Evolutionary conservation across 2,113 vertebrate genomes (phyloP).

Genomic region (Mixornis gularis): DNA sequence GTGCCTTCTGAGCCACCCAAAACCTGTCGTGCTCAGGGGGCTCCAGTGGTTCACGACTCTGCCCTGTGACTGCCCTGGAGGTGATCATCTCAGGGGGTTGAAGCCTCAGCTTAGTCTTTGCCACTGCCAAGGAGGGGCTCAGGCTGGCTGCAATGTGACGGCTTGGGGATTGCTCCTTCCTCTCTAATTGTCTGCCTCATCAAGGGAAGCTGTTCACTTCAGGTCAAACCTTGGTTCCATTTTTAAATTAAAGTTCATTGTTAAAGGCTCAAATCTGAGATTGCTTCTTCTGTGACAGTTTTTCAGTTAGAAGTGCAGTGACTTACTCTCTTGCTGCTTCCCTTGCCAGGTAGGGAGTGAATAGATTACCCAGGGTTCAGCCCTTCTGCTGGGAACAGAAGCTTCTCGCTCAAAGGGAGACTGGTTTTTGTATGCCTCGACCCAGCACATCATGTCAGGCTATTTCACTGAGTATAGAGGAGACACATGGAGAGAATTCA

Average conservation of each 20-base stretch:
- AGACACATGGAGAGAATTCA: neutral
- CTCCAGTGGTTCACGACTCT: fast-evolving
- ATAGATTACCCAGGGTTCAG: constrained; percentile 22
- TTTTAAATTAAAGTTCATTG: constrained; percentile 34
- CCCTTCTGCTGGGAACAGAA: constrained; percentile 24
- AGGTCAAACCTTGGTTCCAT: neutral
- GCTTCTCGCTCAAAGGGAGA: neutral
- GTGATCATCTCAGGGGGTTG: fast-evolving
- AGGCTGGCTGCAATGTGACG: neutral
- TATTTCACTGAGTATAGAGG: neutral
- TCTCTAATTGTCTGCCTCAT: neutral
- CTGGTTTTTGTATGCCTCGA: neutral
- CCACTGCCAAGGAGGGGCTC: fast-evolving
- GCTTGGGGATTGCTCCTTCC: neutral
- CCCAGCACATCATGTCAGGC: neutral
- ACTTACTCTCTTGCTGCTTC: constrained; percentile 4
- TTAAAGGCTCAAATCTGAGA: neutral
- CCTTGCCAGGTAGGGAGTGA: neutral
- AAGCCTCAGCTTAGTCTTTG: neutral
- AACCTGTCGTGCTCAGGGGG: fast-evolving
- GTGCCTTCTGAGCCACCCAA: fast-evolving
- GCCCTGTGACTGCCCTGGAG: neutral
- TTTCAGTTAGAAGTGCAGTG: constrained; percentile 3
- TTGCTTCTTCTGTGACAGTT: neutral
- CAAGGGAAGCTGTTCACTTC: neutral